Evolutionary conservation across 1,140 invertebrate species (phyloP), one percentile per base, ranked within the genome.

Genomic region (Copidosoma floridanum): DNA sequence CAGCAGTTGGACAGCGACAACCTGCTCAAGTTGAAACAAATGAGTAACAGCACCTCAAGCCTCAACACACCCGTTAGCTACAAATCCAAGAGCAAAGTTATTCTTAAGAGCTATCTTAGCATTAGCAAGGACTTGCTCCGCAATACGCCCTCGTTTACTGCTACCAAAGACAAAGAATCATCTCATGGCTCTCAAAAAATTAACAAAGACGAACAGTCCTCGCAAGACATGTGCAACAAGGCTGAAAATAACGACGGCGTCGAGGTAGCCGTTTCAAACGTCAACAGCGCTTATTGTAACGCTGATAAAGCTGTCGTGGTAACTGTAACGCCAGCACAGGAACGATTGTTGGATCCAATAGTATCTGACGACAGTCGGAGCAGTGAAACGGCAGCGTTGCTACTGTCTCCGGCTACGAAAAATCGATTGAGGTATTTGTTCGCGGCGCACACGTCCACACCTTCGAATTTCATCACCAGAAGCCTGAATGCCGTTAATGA

Each of bases 401-500:
- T 64, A 12, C 40, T 63, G 1, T 73, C 73, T 14, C 67, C 72
- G 2, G 54, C 61, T 3, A 62, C 70, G 5, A 73, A 68, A 52
- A 73, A 64, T 48, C 69, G 70, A 63, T 61, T 71, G 16, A 68
- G 68, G 47, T 72, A 65, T 55, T 58, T 70, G 12, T 70, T 71
- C 40, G 66, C 66, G n/a, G 73, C 75, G 5, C 74, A 78, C 43
- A 79, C 79, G 0, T 81, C 79, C 4, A 81, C 79, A 2, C 79
- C 79, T 2, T 76, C 77, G 2, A 74, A 74, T 67, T 53, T 81
- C 12, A 57, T 79, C 6, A 70, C 74, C 24, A 67, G 70, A 51
- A 77, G 71, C 54, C 65, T 78, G 18, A 32, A 32, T 12, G 84
- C 85, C 18, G 84, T 83, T 14, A 66, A 81, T 71, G 69, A 85